These are phyloP conservation scores for Volucella inflata DNA, from an alignment of 2,888 invertebrate genomes.

Conservation along the genomic window DNA sequence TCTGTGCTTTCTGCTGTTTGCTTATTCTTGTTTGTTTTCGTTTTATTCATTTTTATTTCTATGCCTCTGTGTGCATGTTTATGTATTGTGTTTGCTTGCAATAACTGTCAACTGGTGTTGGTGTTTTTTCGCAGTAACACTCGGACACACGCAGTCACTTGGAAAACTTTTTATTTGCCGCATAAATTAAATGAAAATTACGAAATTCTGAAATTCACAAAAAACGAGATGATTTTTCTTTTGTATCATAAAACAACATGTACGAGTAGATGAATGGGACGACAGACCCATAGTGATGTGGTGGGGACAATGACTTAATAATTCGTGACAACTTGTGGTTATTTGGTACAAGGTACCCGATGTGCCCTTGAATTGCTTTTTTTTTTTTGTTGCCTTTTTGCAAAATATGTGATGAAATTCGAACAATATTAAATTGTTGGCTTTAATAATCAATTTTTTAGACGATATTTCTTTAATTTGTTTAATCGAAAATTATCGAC, in stretches of 20 bases:
- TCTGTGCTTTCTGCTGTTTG: too few relatives aligned
- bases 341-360: background rate
- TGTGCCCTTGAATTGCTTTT: too few relatives aligned
- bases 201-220: slow-evolving; percentile 22
- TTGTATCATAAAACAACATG: slow-evolving; percentile 25
- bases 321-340: background rate
- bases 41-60: background rate
- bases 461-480: too few relatives aligned
- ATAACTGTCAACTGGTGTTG: slow-evolving; percentile 6
- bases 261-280: slow-evolving; percentile 12
- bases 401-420: too few relatives aligned
- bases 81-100: background rate
- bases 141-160: slow-evolving; percentile 5
- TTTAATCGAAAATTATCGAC: too few relatives aligned
- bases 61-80: background rate
- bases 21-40: background rate
- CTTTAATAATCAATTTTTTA: too few relatives aligned
- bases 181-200: slow-evolving; percentile 37
- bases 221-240: slow-evolving; percentile 6
- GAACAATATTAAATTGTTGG: too few relatives aligned
- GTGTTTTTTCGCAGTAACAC: background rate
- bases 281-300: background rate
- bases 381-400: too few relatives aligned
- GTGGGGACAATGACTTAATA: slow-evolving; percentile 1
- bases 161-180: slow-evolving; percentile 42